Evolutionary conservation across 2,888 invertebrate genomes (phyloP), one percentile per base, ranked within the genome.

Genomic region (Lasioglossum malachurum): DNA sequence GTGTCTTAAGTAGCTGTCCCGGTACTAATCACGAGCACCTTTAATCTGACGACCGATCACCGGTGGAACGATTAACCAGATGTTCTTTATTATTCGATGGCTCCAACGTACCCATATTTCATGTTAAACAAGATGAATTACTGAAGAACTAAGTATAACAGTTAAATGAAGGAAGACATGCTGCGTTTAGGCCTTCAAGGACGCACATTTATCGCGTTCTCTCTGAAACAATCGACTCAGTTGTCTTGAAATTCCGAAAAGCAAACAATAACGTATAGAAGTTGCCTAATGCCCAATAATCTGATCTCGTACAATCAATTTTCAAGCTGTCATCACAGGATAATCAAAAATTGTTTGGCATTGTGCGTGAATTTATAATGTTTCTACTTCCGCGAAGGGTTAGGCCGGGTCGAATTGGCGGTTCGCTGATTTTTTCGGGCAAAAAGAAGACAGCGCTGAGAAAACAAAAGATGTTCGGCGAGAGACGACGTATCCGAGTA

Each of bases 401-500:
- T 57, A 12, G 57, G 12, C n/a, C 12, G n/a, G 57, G 8, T n/a
- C n/a, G 57, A 53, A 53, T 53, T 53, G n/a, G 10, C 53, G 53
- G n/a, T 12, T n/a, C 57, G n/a, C n/a, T n/a, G n/a, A 57, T 57
- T 57, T 57, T 57, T 12, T 12, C 57, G 57, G 4, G 57, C 12
- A 31, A 53, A 64, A 53, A 27, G 69, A 78, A 53, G 41, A 19
- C 12, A 0, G 12, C 53, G 38, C 38, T 78, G 72, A 14, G 31
- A 35, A 12, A 78, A 79, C 72, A 31, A 71, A 72, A 64, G 64
- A 73, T 27, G 83, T 38, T 46, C 38, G n/a, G 27, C 49, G 41
- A 38, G 41, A 76, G 74, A 78, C 72, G 41, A 8, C 31, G 60
- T 75, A 27, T 75, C 75, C 64, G 64, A 75, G 38, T 71, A 75